Evolutionary conservation across 2,113 vertebrate species (phyloP), one percentile per base, ranked within the genome.

Genomic region (Corythaixoides concolor): DNA sequence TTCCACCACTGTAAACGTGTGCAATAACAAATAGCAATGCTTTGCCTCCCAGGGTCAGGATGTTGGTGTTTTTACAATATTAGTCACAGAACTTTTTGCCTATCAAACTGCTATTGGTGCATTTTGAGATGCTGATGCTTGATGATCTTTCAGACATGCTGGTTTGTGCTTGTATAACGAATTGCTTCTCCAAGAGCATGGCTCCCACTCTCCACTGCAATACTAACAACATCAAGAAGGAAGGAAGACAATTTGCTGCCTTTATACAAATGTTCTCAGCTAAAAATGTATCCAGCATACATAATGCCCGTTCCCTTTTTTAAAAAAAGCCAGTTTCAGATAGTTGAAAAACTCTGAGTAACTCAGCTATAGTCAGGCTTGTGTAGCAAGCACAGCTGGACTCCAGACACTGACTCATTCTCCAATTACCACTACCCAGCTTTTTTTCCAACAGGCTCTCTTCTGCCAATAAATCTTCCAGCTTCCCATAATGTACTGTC

Each of bases 351-450:
- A 89, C 93, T 94, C 78, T 76, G 80, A 27, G 83, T 90, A 81
- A 63, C 35, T 89, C 39, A 18, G 64, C 91, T 89, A n/a, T 80
- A 64, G 37, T 88, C 69, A 83, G 80, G 67, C 91, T 76, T 95
- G 26, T 94, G 59, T 67, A 85, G 87, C 63, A 76, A 90, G 86
- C 88, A 74, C 80, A 93, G 90, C 91, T 97, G 96, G 90, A 97
- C 95, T 91, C 92, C 87, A 97, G 97, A 96, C 95, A 97, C 75
- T 97, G 97, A 97, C 92, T 97, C 97, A 96, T 84, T 95, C 96
- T 95, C 82, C 93, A 83, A 33, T 95, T 96, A 94, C 23, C 39
- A 93, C 60, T 79, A 62, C 21, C 45, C 50, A 83, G 63, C 58
- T 80, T 91, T 83, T 93, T 91, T 91, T 91, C 90, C 75, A 78